Conservation (phyloP, 2,113 vertebrate genomes). For the Notothenia coriiceps region DNA sequence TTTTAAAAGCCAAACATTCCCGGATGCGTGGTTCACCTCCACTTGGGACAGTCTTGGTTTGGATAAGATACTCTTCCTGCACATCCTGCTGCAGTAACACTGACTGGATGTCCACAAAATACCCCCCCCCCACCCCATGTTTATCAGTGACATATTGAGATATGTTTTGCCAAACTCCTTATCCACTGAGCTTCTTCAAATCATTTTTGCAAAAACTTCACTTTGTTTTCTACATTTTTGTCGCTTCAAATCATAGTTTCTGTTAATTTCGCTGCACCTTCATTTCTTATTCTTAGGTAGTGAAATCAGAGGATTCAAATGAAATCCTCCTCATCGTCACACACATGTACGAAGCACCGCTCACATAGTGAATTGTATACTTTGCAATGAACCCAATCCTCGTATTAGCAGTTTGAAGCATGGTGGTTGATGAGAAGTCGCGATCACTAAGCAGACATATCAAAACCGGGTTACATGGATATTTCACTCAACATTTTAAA, state of each 20-base stretch:
- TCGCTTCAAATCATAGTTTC: not conserved
- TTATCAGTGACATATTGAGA: not conserved
- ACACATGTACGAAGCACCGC: too few species aligned
- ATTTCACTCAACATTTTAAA: not conserved
- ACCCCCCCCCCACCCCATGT: not conserved
- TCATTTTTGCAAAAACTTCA: not conserved
- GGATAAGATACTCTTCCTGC: slow-evolving; percentile 21
- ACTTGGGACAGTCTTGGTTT: slow-evolving; percentile 19
- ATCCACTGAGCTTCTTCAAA: not conserved
- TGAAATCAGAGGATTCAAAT: too few species aligned
- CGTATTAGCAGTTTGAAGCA: not conserved
- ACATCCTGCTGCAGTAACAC: not conserved
- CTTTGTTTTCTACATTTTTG: not conserved
- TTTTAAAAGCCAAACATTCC: slow-evolving; percentile 67
- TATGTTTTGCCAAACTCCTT: not conserved
- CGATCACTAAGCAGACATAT: not conserved
- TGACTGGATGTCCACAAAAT: slow-evolving; percentile 12
- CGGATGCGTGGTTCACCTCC: slow-evolving; percentile 44
- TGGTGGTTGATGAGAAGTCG: not conserved
- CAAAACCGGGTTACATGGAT: not conserved
- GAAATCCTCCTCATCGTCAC: too few species aligned
- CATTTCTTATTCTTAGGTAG: too few species aligned
- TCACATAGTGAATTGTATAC: too few species aligned
- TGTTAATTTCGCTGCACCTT: not conserved
- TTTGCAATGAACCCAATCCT: too few species aligned